Evolutionary conservation across 2,888 invertebrate species (phyloP).

Genomic region (Eupithecia abbreviata): DNA sequence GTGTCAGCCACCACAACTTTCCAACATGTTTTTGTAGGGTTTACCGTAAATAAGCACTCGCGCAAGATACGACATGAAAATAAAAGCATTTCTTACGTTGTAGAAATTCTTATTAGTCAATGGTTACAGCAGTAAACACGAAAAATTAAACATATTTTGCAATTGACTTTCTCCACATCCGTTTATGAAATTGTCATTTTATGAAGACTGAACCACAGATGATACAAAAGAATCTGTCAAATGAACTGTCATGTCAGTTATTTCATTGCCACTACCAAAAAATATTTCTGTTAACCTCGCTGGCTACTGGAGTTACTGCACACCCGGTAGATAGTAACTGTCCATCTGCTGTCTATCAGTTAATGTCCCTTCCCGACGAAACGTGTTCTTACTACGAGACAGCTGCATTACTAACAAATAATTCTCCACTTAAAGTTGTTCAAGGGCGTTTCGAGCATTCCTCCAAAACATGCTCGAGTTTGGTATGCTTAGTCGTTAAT

Average conservation of each 20-base stretch:
- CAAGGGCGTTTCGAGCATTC: too few species aligned
- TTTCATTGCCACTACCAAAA: neutral
- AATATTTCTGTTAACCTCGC: neutral
- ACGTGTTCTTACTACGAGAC: too few species aligned
- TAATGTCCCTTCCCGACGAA: too few species aligned
- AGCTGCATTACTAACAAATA: too few species aligned
- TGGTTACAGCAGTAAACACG: conserved; percentile 53
- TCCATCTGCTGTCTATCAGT: too few species aligned
- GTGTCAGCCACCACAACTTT: conserved; percentile 69
- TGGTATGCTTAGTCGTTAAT: too few species aligned
- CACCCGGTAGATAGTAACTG: too few species aligned
- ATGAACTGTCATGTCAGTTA: neutral
- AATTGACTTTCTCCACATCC: conserved; percentile 74
- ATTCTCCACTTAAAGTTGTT: too few species aligned
- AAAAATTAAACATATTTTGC: conserved; percentile 51
- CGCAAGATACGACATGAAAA: conserved; percentile 54
- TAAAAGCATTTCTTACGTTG: conserved; percentile 68
- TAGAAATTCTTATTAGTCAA: conserved; percentile 62
- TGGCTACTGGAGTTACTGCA: too few species aligned
- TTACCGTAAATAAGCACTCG: conserved; percentile 58
- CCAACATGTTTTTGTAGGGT: conserved; percentile 64
- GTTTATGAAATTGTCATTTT: conserved; percentile 46
- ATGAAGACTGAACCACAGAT: conserved; percentile 4
- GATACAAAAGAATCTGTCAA: neutral
- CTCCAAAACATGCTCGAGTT: too few species aligned